These are phyloP conservation scores for Ophion ellenae DNA, from an alignment of 2,888 invertebrate species.

Conservation along the genomic window DNA sequence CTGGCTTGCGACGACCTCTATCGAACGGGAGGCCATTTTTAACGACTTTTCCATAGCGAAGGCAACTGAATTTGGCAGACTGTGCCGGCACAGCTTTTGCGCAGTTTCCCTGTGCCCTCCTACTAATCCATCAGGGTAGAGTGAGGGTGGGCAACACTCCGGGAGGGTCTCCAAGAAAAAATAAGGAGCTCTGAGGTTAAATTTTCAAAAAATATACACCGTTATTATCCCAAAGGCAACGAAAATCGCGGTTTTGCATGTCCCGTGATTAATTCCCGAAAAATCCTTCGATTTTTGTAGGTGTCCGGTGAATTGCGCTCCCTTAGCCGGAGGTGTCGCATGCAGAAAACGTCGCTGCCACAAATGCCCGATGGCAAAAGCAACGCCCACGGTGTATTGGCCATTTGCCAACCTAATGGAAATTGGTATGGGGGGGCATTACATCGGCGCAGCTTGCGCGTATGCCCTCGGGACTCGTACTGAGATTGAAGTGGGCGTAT, in stretches of 20 bases:
- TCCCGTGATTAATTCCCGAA: not conserved
- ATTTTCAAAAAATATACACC: too few species aligned
- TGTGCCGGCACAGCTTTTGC: too few species aligned
- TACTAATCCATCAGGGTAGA: too few species aligned
- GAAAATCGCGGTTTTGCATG: not conserved
- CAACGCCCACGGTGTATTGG: conserved; percentile 57
- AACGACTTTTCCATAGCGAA: too few species aligned
- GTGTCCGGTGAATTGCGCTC: conserved; percentile 41
- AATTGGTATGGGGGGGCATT: conserved; percentile 5
- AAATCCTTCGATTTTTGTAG: not conserved
- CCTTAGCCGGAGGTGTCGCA: conserved; percentile 49
- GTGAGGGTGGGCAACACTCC: too few species aligned
- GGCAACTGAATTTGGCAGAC: too few species aligned
- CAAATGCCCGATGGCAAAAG: conserved; percentile 40
- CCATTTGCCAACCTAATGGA: conserved; percentile 64
- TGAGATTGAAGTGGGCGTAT: conserved; percentile 62
- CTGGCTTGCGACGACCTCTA: not conserved
- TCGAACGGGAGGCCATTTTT: not conserved
- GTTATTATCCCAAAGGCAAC: not conserved
- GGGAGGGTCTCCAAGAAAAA: too few species aligned
- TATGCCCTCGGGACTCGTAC: conserved; percentile 52
- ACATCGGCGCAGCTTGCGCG: conserved; percentile 22
- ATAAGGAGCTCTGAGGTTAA: too few species aligned
- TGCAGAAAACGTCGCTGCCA: conserved; percentile 21
- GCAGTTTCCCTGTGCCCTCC: too few species aligned